Percentiles rank a stretch among this genome's conserved stretches.
These are phyloP conservation scores for Blomia tropicalis DNA, from an alignment of 2,888 invertebrate species.

Conservation along the genomic window DNA sequence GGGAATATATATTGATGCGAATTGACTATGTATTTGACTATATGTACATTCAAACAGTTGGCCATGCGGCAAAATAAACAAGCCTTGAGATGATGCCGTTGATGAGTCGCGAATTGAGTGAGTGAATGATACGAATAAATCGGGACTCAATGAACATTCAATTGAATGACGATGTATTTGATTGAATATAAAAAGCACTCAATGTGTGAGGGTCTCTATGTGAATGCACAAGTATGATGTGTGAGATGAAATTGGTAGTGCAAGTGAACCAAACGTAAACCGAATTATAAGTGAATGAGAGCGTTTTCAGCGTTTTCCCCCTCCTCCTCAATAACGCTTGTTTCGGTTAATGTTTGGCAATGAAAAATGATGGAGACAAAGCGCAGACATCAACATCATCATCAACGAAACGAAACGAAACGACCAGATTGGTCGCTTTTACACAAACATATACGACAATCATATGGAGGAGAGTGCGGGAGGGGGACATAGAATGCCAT, in stretches of 20 bases:
- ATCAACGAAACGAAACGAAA: too few species aligned
- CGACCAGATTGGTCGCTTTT: neutral
- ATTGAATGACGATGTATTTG: too few species aligned
- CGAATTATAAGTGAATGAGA: too few species aligned
- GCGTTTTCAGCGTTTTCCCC: too few species aligned
- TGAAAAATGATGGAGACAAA: neutral
- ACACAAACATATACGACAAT: neutral
- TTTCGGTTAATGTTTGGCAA: neutral
- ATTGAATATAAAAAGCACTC: too few species aligned
- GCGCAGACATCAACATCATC: too few species aligned
- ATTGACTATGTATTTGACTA: neutral
- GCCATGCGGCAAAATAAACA: neutral
- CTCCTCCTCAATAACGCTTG: neutral
- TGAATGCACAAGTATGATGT: too few species aligned
- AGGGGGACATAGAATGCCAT: neutral
- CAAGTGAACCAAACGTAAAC: too few species aligned
- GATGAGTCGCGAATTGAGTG: neutral
- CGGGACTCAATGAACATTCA: too few species aligned
- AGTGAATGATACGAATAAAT: neutral
- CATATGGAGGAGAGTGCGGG: neutral
- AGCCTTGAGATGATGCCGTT: too few species aligned
- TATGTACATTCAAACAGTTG: neutral
- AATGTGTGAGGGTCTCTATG: too few species aligned
- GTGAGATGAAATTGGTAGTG: too few species aligned
- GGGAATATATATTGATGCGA: neutral